Evolutionary conservation across 2,797 vertebrate species (phyloP), one percentile per base, ranked within the genome.

Genomic region (Antennarius maculatus): DNA sequence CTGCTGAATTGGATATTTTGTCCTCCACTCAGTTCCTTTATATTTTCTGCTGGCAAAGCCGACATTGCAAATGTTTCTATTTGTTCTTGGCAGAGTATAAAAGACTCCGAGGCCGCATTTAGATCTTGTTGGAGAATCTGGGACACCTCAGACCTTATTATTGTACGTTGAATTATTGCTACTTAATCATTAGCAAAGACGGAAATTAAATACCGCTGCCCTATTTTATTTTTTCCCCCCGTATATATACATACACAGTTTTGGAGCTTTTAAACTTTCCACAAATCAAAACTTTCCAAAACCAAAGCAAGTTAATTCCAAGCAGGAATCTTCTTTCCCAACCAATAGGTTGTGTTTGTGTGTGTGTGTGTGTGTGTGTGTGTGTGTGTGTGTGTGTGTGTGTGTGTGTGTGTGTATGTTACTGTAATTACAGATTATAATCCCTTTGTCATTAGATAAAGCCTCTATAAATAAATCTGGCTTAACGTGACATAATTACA

Each of bases 1-100:
- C 81, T 78, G 54, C 58, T 54, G 48, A 80, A 71, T 52, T 74
- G 68, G 59, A 71, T 74, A 27, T 73, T 73, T 69, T 50, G 23
- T 77, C 39, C 43, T 76, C 71, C 55, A 37, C 75, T 71, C 55
- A n/a, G 28, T 62, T 14, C 65, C 48, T 57, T 80, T 74, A 18
- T 27, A 50, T 84, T 83, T 76, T 63, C 51, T 41, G 34, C 51
- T 68, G 15, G 51, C 60, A 9, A 41, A 10, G 45, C 17, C 37
- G 10, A 53, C 60, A 34, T 43, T 46, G 48, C 17, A 57, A 57
- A 62, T 72, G 50, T 61, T 74, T 69, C 47, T 55, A 28, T 52
- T 59, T 46, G 27, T 67, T 80, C 60, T 74, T 79, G 76, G 73
- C 79, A 75, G 31, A 17, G 39, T 62, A 66, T 37, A 46, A 63